A percentile compares a stretch with the other conserved stretches of the same genome.
Conservation (phyloP, 2,797 vertebrate genomes). For the Sebastes minor region DNA sequence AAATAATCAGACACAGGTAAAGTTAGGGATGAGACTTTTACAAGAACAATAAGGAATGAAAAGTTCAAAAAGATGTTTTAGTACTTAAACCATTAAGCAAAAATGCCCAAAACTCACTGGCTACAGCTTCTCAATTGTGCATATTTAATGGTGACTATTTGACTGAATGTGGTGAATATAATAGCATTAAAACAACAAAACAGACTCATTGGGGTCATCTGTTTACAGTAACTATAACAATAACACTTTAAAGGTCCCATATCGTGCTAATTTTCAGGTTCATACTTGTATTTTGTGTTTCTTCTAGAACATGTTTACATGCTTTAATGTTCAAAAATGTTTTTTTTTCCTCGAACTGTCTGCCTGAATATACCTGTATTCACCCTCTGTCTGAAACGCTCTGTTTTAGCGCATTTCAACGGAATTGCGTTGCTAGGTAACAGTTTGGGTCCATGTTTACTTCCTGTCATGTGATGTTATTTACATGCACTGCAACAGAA, state of each 20-base stretch:
- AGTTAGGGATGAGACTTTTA: background rate
- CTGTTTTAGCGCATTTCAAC: no score
- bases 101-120: background rate
- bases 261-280: no score
- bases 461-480: rapidly evolving
- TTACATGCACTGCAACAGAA: no score
- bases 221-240: background rate
- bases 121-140: background rate
- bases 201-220: background rate
- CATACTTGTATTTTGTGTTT: no score
- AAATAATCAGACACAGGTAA: background rate
- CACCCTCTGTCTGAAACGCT: no score
- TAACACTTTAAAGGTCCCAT: background rate
- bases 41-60: background rate
- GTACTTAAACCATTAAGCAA: background rate
- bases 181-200: background rate
- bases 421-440: no score
- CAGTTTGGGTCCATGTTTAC: no score
- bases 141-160: background rate
- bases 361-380: no score
- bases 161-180: background rate
- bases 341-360: no score
- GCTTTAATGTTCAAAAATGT: no score
- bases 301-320: no score
- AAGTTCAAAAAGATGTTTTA: background rate